A percentile compares a stretch with the other conserved stretches of the same genome.
Evolutionary conservation across 2,797 vertebrate genomes (phyloP).

Genomic region (Rousettus madagascariensis): DNA sequence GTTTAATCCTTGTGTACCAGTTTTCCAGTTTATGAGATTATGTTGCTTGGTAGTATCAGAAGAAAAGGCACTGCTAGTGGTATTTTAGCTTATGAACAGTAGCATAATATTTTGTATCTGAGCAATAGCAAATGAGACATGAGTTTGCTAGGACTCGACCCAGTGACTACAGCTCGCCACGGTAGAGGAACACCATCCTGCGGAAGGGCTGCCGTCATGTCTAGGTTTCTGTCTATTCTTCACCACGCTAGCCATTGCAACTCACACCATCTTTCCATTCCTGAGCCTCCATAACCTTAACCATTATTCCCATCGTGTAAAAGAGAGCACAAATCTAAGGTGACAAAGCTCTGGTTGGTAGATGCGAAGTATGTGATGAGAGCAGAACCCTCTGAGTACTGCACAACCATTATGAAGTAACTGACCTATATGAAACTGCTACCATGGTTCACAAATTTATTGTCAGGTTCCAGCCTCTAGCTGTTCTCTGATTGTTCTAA

Average conservation of each 20-base stretch:
- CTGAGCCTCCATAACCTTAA: conserved; percentile 76
- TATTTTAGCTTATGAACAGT: conserved; percentile 22
- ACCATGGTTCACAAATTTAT: conserved; percentile 89
- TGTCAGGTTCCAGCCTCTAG: conserved; percentile 90
- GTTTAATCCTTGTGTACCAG: not conserved
- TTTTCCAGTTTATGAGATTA: not conserved
- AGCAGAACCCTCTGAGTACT: conserved; percentile 81
- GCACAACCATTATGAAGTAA: conserved; percentile 84
- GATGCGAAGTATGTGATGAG: conserved; percentile 74
- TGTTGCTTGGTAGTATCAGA: not conserved
- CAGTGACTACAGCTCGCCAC: not conserved
- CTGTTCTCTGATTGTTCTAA: conserved; percentile 94
- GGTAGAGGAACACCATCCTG: conserved; percentile 62
- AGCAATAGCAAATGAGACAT: conserved; percentile 19
- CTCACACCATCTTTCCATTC: conserved; percentile 69
- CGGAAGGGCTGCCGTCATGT: conserved; percentile 66
- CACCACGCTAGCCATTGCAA: conserved; percentile 63
- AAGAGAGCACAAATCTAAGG: conserved; percentile 81
- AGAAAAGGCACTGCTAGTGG: conserved; percentile 49
- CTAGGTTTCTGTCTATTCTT: conserved; percentile 76
- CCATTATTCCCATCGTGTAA: conserved; percentile 79
- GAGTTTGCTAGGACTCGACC: not conserved
- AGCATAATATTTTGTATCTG: conserved; percentile 9
- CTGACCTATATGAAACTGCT: conserved; percentile 87
- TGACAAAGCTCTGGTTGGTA: conserved; percentile 81